phyloP scores from a whole-genome alignment of 2,113 vertebrate species.

The Struthidea cinerea region DNA sequence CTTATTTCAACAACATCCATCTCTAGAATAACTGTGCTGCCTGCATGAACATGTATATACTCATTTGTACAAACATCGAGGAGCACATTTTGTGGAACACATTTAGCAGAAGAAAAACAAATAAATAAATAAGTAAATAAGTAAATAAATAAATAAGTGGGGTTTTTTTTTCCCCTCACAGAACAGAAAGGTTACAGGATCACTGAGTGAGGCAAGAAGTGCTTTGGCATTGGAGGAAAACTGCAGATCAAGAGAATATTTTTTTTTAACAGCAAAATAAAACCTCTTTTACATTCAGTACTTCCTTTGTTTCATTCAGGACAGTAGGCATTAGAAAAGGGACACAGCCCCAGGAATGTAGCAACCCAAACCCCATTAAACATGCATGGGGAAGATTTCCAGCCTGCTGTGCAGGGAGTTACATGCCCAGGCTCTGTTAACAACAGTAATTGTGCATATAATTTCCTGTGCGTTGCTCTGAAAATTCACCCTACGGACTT shows the following conservation, averaged over 20 bases:
- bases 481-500: constrained; percentile 68
- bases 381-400: constrained; percentile 68
- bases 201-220: constrained; percentile 24
- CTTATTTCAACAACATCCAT: constrained; percentile 20
- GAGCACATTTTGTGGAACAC: not conserved
- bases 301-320: constrained; percentile 62
- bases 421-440: constrained; percentile 72
- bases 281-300: constrained; percentile 29
- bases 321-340: constrained; percentile 54
- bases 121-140: not conserved
- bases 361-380: constrained; percentile 70
- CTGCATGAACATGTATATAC: not conserved
- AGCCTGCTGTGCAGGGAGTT: constrained; percentile 72
- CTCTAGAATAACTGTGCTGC: not conserved
- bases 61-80: constrained; percentile 20
- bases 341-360: constrained; percentile 64
- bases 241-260: constrained; percentile 33
- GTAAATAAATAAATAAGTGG: not conserved
- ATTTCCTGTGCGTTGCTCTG: constrained; percentile 59
- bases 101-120: not conserved
- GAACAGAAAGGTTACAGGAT: constrained; percentile 34
- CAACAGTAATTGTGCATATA: constrained; percentile 73
- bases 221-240: constrained; percentile 8
- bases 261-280: constrained; percentile 50
- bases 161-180: not conserved